Percentiles rank a stretch among this genome's conserved stretches.
Evolutionary conservation across 2,888 invertebrate genomes (phyloP).

Genomic region (Oxystoma pomonae): DNA sequence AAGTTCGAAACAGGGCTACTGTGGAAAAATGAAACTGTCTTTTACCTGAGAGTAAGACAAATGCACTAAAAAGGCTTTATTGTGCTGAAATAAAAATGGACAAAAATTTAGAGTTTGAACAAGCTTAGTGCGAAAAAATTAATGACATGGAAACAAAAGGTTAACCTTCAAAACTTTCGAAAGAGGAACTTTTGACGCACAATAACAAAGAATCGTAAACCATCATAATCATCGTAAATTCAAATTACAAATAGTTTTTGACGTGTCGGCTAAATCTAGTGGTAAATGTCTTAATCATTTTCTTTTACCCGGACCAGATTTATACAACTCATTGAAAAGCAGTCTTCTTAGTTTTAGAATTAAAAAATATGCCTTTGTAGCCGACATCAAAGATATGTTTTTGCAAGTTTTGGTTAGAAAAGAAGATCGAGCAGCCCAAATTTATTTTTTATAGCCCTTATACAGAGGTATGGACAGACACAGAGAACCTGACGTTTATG

Average conservation of each 20-base stretch:
- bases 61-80: not conserved
- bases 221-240: not conserved
- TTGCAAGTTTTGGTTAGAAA: not conserved
- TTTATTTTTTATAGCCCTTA: no score
- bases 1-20: no score
- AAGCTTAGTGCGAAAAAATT: no score
- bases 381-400: not conserved
- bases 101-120: not conserved
- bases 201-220: not conserved
- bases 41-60: not conserved
- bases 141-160: no score
- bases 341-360: not conserved
- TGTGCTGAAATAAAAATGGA: not conserved
- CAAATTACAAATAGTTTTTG: not conserved
- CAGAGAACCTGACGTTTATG: not conserved
- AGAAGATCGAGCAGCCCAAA: not conserved
- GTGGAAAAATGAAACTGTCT: not conserved
- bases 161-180: not conserved
- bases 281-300: no score
- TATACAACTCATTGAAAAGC: not conserved
- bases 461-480: not conserved
- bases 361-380: not conserved
- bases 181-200: not conserved
- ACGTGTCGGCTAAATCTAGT: no score
- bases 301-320: no score